These are phyloP conservation scores for Zophobas morio DNA, from an alignment of 1,140 invertebrate genomes.

Conservation along the genomic window DNA sequence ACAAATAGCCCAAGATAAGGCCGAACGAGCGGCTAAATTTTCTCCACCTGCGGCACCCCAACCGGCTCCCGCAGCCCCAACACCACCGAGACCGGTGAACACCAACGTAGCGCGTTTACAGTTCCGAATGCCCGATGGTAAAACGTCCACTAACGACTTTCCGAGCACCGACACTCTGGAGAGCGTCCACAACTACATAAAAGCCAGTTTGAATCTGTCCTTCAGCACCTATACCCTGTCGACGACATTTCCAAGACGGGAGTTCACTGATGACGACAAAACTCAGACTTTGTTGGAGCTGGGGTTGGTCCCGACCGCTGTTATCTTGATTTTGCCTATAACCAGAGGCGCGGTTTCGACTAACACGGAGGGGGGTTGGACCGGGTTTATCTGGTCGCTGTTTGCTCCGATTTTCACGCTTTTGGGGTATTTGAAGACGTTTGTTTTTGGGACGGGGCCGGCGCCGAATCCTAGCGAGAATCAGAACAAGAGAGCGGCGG, in stretches of 20 bases:
- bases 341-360: slow-evolving; percentile 58
- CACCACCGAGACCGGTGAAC: slow-evolving; percentile 7
- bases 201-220: slow-evolving; percentile 65
- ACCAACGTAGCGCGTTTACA: slow-evolving; percentile 77
- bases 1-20: slow-evolving; percentile 84
- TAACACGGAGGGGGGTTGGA: slow-evolving; percentile 62
- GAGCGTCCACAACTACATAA: slow-evolving; percentile 65
- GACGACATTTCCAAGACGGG: slow-evolving; percentile 84
- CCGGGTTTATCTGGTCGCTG: slow-evolving; percentile 67
- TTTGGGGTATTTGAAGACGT: slow-evolving; percentile 66
- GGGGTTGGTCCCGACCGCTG: slow-evolving; percentile 84
- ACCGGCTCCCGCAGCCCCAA: slow-evolving; percentile 4
- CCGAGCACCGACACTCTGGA: slow-evolving; percentile 65
- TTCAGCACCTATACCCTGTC: slow-evolving; percentile 78
- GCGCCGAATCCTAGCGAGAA: slow-evolving; percentile 14
- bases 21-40: slow-evolving; percentile 69
- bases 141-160: slow-evolving; percentile 68
- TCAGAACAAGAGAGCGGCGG: slow-evolving; percentile 11
- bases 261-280: slow-evolving; percentile 78
- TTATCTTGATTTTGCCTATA: slow-evolving; percentile 81
- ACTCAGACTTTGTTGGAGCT: slow-evolving; percentile 76
- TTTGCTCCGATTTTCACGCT: slow-evolving; percentile 67
- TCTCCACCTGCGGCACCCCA: slow-evolving; percentile 47
- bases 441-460: slow-evolving; percentile 59
- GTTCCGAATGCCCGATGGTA: slow-evolving; percentile 87